Evolutionary conservation across 2,113 vertebrate species (phyloP).

Genomic region (Catharus minimus): DNA sequence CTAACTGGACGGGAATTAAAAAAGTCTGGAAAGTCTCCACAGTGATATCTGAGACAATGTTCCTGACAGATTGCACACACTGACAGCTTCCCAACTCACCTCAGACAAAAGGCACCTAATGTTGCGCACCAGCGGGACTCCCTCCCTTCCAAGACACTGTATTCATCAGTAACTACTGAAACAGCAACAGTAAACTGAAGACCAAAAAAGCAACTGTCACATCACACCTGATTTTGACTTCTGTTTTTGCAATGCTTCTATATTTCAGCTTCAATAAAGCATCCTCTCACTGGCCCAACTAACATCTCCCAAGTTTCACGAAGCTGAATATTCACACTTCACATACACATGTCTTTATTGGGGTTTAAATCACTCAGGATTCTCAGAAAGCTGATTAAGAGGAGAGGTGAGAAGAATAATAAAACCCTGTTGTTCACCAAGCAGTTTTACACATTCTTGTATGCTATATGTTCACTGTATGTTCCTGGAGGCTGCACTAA

Average conservation of each 20-base stretch:
- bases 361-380: not conserved
- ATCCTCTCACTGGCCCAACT: not conserved
- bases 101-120: not conserved
- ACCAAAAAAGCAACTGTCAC: not conserved
- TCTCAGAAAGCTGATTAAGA: not conserved
- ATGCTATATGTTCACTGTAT: not conserved
- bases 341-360: not conserved
- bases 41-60: fast-evolving
- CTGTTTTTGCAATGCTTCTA: not conserved
- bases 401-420: not conserved
- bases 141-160: not conserved
- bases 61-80: not conserved
- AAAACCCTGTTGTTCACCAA: not conserved
- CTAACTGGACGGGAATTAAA: not conserved
- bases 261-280: not conserved
- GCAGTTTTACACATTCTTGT: not conserved
- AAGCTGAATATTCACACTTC: not conserved
- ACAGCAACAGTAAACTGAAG: not conserved
- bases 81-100: not conserved
- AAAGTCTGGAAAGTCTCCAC: not conserved
- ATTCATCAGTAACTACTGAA: not conserved
- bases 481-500: not conserved
- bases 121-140: not conserved
- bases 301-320: not conserved
- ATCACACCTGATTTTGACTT: not conserved